These are phyloP conservation scores for Murina feae DNA, from an alignment of 2,113 vertebrate genomes.

Conservation along the genomic window DNA sequence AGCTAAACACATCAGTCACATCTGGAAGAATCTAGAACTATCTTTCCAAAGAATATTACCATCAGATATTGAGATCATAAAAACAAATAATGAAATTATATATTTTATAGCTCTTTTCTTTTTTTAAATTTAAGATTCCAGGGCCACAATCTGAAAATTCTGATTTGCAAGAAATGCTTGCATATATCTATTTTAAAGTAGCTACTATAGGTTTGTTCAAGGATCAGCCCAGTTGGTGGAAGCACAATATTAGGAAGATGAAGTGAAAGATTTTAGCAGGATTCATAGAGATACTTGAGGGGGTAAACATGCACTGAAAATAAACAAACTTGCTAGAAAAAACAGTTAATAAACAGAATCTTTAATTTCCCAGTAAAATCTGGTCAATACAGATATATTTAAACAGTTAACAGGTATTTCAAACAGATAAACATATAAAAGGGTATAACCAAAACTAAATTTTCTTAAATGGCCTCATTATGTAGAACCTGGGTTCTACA, in stretches of 20 bases:
- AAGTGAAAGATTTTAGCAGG: not conserved
- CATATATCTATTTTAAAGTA: not conserved
- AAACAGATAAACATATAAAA: not conserved
- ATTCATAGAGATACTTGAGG: not conserved
- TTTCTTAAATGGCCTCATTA: not conserved
- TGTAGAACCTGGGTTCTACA: not conserved
- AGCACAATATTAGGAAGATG: not conserved
- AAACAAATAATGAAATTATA: not conserved
- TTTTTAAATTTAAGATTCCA: not conserved
- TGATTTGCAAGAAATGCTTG: not conserved
- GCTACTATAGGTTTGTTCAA: not conserved
- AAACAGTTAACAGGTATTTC: not conserved
- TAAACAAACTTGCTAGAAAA: not conserved
- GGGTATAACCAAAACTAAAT: not conserved
- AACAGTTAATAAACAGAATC: not conserved
- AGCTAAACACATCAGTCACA: not conserved
- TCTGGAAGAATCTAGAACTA: not conserved
- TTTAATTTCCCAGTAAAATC: not conserved
- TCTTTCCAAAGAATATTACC: not conserved
- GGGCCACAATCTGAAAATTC: not conserved
- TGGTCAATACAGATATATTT: not conserved
- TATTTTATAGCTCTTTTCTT: not conserved
- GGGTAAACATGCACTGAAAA: not conserved
- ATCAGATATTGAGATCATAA: not conserved
- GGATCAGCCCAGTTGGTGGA: not conserved